These are phyloP conservation scores for Dynastes hyllus DNA, from an alignment of 2,888 invertebrate species.

Conservation along the genomic window DNA sequence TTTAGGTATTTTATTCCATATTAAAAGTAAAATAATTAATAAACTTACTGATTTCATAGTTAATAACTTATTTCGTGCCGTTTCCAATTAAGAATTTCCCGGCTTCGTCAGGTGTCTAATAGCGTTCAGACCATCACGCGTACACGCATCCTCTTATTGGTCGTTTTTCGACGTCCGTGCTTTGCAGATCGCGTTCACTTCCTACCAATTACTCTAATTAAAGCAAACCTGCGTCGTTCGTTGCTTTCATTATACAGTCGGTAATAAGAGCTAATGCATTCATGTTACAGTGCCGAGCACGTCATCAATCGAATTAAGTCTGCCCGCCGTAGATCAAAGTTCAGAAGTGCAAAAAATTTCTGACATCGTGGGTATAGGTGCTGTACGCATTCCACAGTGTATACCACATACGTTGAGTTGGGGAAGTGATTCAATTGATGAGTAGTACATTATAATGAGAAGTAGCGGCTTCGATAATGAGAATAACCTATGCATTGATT, in stretches of 20 bases:
- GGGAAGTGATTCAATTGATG: not conserved
- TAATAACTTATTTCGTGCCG: slow-evolving; percentile 14
- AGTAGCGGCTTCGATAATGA: no score
- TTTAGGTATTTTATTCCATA: no score
- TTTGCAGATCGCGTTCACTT: slow-evolving; percentile 29
- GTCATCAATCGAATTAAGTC: slow-evolving; percentile 32
- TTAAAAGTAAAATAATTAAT: no score
- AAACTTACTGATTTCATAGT: no score
- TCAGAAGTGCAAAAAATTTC: slow-evolving; percentile 28
- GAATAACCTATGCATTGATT: no score
- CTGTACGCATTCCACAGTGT: slow-evolving; percentile 4
- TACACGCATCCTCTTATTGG: not conserved
- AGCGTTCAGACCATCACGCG: slow-evolving; percentile 1
- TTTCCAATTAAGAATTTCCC: slow-evolving; percentile 24
- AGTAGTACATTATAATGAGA: no score
- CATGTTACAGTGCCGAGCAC: slow-evolving; percentile 13
- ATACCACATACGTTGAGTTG: not conserved
- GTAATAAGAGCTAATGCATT: slow-evolving; percentile 34
- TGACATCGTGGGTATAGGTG: slow-evolving; percentile 16
- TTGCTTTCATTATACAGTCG: slow-evolving; percentile 36
- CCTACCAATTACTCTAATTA: slow-evolving; percentile 46
- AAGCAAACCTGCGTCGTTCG: slow-evolving; percentile 36
- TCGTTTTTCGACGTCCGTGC: slow-evolving; percentile 9
- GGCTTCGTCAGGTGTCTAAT: not conserved
- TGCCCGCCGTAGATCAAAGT: slow-evolving; percentile 26